Base-by-base conservation (phyloP, 2,797 vertebrate species). In the Thunnus albacares region DNA sequence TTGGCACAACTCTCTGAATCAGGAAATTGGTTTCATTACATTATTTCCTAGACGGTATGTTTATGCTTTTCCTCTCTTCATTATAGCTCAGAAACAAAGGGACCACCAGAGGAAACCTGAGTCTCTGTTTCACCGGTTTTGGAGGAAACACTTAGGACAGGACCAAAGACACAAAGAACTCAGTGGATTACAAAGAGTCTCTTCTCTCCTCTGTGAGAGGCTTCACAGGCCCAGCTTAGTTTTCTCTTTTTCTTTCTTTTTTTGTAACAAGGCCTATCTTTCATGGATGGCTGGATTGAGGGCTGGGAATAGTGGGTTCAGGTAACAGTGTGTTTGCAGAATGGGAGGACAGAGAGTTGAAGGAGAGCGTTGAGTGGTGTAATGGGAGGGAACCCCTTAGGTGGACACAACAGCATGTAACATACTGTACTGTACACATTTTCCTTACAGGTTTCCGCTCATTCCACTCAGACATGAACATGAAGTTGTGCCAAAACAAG, bases 221-320 rank as follows among this genome's bases (percentile, higher is more conserved):
- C 83, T 90, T 89, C 77, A 85, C 79, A 86, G 82, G 66, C 66
- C 58, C 68, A 67, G 87, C 78, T 82, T 83, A 24, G 60, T 77
- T 82, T 81, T 69, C 38, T 65, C 24, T 64, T 66, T 43, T 61
- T 24, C 12, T 6, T 56, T 49, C 30, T 53, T 60, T 59, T 65
- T 60, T 72, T 74, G 41, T 33, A 73, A 92, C 91, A 93, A 89
- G 71, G 85, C 73, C 68, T 13, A 49, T 69, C 92, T 93, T 93
- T 94, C 88, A 93, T 77, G 18, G 45, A 14, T 5, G 47, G 56
- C 68, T 55, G 64, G 83, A 24, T 79, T 33, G 15, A 69, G 68
- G 60, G 86, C 79, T 89, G 90, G 89, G 85, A 90, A 89, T 59
- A 30, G 67, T 57, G 67, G 90, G 85, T 90, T 94, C 93, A 91